phyloP scores from a whole-genome alignment of 2,888 invertebrate species.

The Rhogogaster chlorosoma region DNA sequence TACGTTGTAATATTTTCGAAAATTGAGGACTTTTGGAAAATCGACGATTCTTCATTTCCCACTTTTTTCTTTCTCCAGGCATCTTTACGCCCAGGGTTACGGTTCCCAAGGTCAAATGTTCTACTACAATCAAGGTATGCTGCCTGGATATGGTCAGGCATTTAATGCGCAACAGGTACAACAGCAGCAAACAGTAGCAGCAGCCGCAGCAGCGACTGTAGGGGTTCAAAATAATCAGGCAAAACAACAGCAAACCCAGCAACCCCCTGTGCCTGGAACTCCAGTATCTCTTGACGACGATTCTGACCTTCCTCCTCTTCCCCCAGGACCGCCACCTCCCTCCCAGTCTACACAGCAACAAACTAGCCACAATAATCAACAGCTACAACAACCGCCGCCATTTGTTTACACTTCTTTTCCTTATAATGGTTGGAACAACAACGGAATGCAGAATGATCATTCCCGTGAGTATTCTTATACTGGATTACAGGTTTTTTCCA shows the following conservation, averaged over 20 bases:
- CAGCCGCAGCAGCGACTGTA: conserved; percentile 60
- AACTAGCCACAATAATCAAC: conserved; percentile 74
- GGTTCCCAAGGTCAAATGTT: conserved; percentile 71
- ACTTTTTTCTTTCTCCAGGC: conserved; percentile 61
- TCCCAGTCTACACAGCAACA: conserved; percentile 66
- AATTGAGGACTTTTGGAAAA: neutral
- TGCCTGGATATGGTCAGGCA: conserved; percentile 72
- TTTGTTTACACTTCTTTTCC: conserved; percentile 70
- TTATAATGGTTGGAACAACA: conserved; percentile 69
- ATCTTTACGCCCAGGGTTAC: conserved; percentile 73
- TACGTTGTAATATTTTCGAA: too few species aligned
- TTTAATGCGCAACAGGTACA: conserved; percentile 71
- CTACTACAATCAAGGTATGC: conserved; percentile 73
- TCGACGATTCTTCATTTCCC: neutral
- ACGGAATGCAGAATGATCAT: conserved; percentile 69
- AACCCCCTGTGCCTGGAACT: conserved; percentile 76
- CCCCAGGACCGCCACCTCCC: conserved; percentile 81
- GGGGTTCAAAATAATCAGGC: conserved; percentile 68
- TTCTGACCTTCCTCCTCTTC: conserved; percentile 80
- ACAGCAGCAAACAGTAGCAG: conserved; percentile 12
- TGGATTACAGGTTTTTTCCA: too few species aligned
- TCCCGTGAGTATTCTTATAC: conserved; percentile 67
- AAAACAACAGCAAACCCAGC: conserved; percentile 66
- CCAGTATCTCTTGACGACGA: conserved; percentile 79
- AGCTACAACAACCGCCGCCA: conserved; percentile 71